Conservation (phyloP, 2,797 vertebrate species). For the Sebastes minor region DNA sequence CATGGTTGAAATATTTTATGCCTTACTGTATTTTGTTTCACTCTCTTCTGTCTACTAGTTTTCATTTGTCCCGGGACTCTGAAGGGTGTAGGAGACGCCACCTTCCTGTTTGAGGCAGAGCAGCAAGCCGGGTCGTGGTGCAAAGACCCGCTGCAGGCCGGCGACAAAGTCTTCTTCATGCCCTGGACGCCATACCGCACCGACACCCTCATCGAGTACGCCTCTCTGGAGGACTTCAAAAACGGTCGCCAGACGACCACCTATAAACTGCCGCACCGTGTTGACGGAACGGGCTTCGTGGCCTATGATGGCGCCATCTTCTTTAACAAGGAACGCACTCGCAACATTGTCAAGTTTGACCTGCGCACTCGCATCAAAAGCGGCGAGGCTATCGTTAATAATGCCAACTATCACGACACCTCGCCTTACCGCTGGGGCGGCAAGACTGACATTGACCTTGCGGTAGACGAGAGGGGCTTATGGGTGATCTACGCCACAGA, state of each 20-base stretch:
- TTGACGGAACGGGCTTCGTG: constrained; percentile 97
- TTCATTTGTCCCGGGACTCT: constrained; percentile 99
- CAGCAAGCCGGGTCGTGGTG: constrained; percentile 99
- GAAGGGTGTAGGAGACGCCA: constrained; percentile 92
- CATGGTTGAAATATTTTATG: constrained; percentile 3
- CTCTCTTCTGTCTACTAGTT: constrained; percentile 90
- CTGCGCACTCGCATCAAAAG: constrained; percentile 99
- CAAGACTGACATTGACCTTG: constrained; percentile 98
- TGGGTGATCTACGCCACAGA: constrained; percentile 99
- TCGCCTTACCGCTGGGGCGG: constrained; percentile 98
- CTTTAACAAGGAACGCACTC: constrained; percentile 98
- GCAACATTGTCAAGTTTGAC: constrained; percentile 99
- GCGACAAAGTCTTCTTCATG: constrained; percentile 99
- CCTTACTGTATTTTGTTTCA: constrained; percentile 51
- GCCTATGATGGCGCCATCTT: constrained; percentile 98
- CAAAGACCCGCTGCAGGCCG: constrained; percentile 98
- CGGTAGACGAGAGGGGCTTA: constrained; percentile 95
- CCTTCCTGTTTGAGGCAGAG: constrained; percentile 95
- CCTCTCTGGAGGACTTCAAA: constrained; percentile 95
- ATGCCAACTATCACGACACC: constrained; percentile 98
- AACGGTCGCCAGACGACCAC: constrained; percentile 92
- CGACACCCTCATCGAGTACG: constrained; percentile 94
- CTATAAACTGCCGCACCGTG: constrained; percentile 96
- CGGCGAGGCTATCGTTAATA: constrained; percentile 97
- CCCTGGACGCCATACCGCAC: constrained; percentile 99